Conservation (phyloP, 2,888 invertebrate genomes). For the Argyra leucocephala region DNA sequence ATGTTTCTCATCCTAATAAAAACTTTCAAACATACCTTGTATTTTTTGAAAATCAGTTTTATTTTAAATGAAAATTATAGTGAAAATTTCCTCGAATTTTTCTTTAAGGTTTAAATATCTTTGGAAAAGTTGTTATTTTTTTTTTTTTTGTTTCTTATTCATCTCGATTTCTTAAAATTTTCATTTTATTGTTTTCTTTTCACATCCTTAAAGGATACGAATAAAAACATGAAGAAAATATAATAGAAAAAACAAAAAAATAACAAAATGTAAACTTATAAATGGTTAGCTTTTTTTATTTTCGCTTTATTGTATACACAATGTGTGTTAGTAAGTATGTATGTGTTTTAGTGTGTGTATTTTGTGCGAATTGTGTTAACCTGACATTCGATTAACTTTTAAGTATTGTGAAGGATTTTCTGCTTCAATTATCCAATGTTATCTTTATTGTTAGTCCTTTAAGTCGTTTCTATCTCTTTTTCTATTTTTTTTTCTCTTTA, state of each 20-base stretch:
- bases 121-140: neutral
- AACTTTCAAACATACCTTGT: no score
- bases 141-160: no score
- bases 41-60: no score
- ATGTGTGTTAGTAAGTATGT: neutral
- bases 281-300: neutral
- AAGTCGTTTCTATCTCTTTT: neutral
- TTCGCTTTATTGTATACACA: neutral
- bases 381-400: conserved; percentile 6
- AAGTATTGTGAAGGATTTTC: conserved; percentile 6
- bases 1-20: no score
- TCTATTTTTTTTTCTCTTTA: neutral
- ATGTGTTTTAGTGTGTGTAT: neutral
- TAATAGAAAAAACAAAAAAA: no score
- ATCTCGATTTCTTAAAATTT: neutral
- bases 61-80: no score
- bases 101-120: neutral
- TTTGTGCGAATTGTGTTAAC: neutral
- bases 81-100: no score
- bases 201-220: neutral
- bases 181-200: neutral
- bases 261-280: no score
- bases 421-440: conserved; percentile 6
- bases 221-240: neutral
- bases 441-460: neutral